Percentiles rank a stretch among this genome's conserved stretches.
phyloP scores from a whole-genome alignment of 35 echinoderm and acorn worm genomes.

The Strongylocentrotus purpuratus region DNA sequence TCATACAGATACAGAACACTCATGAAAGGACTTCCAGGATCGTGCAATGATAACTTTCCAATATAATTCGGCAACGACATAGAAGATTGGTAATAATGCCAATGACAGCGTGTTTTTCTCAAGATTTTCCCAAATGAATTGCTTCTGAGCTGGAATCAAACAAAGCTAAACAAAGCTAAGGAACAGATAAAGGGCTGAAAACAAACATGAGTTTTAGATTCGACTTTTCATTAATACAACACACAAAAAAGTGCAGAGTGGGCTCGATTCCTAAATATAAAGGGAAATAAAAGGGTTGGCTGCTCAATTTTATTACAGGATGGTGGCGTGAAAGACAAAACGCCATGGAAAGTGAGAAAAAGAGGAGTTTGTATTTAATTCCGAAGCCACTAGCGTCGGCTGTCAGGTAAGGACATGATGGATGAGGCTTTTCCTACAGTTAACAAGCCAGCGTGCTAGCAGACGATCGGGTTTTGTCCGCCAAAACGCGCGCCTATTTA shows the following conservation, averaged over 20 bases:
- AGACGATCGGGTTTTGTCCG: neutral
- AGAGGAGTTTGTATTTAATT: constrained; percentile 11
- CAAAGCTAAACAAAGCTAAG: neutral
- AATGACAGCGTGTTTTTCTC: neutral
- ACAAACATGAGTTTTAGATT: neutral
- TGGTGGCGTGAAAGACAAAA: constrained; percentile 38
- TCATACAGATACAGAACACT: no score
- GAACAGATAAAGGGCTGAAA: neutral
- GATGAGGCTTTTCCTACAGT: constrained; percentile 18
- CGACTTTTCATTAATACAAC: neutral
- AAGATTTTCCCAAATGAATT: neutral
- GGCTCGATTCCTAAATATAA: neutral
- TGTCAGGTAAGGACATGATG: neutral
- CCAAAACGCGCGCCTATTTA: constrained; percentile 28
- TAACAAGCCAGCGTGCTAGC: constrained; percentile 29
- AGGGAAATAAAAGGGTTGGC: neutral
- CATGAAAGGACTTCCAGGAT: neutral
- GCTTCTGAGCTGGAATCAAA: neutral
- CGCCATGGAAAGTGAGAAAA: neutral
- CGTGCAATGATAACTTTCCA: neutral
- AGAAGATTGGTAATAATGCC: neutral
- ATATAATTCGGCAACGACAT: neutral
- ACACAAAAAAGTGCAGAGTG: neutral
- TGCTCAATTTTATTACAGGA: neutral
- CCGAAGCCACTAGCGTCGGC: neutral